phyloP scores from a whole-genome alignment of 2,113 vertebrate species.

The Oenanthe melanoleuca region DNA sequence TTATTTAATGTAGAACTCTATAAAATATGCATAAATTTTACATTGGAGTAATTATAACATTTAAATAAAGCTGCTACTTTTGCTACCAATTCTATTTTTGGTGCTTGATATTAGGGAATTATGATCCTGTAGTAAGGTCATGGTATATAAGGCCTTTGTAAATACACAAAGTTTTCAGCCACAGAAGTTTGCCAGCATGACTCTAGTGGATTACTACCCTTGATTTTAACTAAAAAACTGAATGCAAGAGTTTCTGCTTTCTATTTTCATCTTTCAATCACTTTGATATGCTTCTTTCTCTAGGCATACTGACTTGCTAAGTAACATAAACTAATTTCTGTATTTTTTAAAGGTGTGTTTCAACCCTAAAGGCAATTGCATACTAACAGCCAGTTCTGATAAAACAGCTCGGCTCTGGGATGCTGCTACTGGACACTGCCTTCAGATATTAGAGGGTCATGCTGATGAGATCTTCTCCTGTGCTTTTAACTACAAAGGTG shows the following conservation, averaged over 20 bases:
- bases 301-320: not conserved
- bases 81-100: not conserved
- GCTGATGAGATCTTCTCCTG: conserved; percentile 93
- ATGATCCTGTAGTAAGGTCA: not conserved
- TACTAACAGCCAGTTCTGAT: conserved; percentile 91
- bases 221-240: not conserved
- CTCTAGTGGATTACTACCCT: not conserved
- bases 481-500: conserved; percentile 91
- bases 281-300: not conserved
- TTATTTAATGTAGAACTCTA: not conserved
- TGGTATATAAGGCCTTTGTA: not conserved
- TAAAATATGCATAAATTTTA: not conserved
- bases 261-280: not conserved
- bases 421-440: conserved; percentile 83
- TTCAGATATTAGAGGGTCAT: conserved; percentile 91
- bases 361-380: conserved; percentile 86
- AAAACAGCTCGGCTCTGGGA: conserved; percentile 95
- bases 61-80: not conserved
- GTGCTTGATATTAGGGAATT: not conserved
- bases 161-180: not conserved
- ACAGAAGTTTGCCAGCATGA: not conserved
- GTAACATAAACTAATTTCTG: not conserved
- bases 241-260: not conserved
- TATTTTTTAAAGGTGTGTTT: conserved; percentile 86
- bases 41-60: not conserved